phyloP scores from a whole-genome alignment of 2,888 invertebrate genomes.

The Dione juno region DNA sequence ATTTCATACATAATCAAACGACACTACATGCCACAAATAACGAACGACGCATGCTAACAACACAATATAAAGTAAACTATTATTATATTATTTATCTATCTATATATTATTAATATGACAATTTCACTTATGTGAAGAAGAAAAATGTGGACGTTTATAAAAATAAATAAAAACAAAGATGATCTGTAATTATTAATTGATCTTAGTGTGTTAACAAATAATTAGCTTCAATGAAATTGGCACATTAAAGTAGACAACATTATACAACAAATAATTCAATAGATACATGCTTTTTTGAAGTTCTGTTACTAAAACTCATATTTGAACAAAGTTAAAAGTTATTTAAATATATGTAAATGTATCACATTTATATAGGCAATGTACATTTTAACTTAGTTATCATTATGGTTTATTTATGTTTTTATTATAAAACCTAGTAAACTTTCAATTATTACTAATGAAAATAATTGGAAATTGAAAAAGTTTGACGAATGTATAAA shows the following conservation, averaged over 20 bases:
- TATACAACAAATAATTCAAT: not conserved
- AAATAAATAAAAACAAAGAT: not conserved
- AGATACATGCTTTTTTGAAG: conserved; percentile 2
- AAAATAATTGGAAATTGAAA: not conserved
- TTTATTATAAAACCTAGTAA: not conserved
- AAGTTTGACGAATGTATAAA: conserved; percentile 26
- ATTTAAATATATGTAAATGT: not conserved
- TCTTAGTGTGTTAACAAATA: not conserved
- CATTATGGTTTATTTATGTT: not conserved
- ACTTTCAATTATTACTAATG: not conserved
- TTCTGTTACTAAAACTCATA: not conserved
- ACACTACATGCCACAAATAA: conserved; percentile 21
- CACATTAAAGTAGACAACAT: conserved; percentile 1
- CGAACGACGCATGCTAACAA: conserved; percentile 21
- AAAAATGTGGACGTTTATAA: not conserved
- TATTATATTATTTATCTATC: not conserved
- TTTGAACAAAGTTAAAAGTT: not conserved
- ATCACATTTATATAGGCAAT: not conserved
- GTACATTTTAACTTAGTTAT: not conserved
- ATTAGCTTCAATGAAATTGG: not conserved
- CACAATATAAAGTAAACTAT: conserved; percentile 13
- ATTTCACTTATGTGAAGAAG: not conserved
- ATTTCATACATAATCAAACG: conserved; percentile 6
- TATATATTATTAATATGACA: not conserved
- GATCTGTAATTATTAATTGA: too few relatives aligned